phyloP scores from a whole-genome alignment of 1,140 invertebrate species.

The Zaprionus ornatus region DNA sequence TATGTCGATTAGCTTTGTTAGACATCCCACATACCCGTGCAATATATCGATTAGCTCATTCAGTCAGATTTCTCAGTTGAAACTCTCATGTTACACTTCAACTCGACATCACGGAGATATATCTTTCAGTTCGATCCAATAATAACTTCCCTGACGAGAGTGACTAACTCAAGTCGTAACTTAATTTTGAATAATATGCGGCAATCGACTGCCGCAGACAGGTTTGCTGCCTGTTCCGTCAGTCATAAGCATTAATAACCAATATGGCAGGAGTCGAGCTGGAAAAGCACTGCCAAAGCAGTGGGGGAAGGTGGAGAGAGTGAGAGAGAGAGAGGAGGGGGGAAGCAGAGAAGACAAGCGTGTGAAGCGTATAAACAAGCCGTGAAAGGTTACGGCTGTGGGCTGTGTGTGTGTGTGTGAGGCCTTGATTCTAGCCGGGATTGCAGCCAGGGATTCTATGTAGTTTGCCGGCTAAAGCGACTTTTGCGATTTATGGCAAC shows the following conservation, averaged over 20 bases:
- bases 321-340: too few relatives aligned
- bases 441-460: conserved; percentile 39
- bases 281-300: conserved; percentile 4
- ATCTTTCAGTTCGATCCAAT: neutral
- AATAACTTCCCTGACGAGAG: conserved; percentile 23
- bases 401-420: neutral
- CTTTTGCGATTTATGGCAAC: conserved; percentile 74
- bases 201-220: conserved; percentile 58
- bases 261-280: conserved; percentile 50
- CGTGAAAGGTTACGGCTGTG: conserved; percentile 48
- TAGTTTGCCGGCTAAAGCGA: conserved; percentile 4
- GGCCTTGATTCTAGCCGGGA: neutral
- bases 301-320: neutral
- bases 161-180: conserved; percentile 58
- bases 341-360: conserved; percentile 59
- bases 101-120: too few relatives aligned
- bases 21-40: too few relatives aligned
- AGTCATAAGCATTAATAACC: conserved; percentile 78
- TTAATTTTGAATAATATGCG: conserved; percentile 71
- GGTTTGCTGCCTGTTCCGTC: conserved; percentile 7
- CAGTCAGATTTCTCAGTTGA: neutral
- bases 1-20: too few relatives aligned
- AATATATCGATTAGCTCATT: too few relatives aligned
- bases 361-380: conserved; percentile 78
- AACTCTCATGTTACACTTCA: neutral